Conservation (phyloP, 92 coral and sea anemone species). For the Phenganax marumi region DNA sequence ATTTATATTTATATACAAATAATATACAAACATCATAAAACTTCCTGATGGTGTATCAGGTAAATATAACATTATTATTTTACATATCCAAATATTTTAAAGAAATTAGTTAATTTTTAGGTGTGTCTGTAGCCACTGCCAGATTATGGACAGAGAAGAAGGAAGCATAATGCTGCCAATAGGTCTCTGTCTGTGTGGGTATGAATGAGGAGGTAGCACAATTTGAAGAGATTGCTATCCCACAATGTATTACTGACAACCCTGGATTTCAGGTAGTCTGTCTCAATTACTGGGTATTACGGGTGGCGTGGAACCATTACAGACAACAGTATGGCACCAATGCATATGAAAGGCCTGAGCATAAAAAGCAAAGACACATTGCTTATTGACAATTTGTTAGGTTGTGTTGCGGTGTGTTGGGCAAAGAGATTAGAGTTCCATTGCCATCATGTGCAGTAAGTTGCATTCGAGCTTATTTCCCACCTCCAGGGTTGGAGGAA, state of each 20-base stretch:
- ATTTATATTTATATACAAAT: neutral
- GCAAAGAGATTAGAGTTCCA: too few species aligned
- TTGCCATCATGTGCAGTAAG: too few species aligned
- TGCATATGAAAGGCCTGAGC: too few species aligned
- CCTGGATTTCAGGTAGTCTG: too few species aligned
- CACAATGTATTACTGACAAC: neutral
- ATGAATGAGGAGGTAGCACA: conserved; percentile 8
- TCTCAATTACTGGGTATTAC: conserved; percentile 6
- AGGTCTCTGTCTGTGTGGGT: neutral
- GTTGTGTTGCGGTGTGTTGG: too few species aligned
- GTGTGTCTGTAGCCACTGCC: conserved; percentile 4
- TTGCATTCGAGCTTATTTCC: too few species aligned
- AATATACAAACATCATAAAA: too few species aligned
- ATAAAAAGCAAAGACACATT: too few species aligned
- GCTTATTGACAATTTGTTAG: neutral
- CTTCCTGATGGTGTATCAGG: too few species aligned
- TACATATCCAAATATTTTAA: neutral
- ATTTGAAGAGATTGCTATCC: neutral
- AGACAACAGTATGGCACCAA: too few species aligned
- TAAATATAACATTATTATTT: neutral
- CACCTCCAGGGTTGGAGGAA: too few species aligned
- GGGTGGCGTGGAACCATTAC: neutral
- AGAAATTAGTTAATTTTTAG: neutral
- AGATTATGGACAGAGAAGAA: conserved; percentile 1
- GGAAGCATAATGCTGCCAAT: conserved; percentile 3